A percentile compares a stretch with the other conserved stretches of the same genome.
phyloP scores from a whole-genome alignment of 2,888 invertebrate species.

The Heliconius ismenius region DNA sequence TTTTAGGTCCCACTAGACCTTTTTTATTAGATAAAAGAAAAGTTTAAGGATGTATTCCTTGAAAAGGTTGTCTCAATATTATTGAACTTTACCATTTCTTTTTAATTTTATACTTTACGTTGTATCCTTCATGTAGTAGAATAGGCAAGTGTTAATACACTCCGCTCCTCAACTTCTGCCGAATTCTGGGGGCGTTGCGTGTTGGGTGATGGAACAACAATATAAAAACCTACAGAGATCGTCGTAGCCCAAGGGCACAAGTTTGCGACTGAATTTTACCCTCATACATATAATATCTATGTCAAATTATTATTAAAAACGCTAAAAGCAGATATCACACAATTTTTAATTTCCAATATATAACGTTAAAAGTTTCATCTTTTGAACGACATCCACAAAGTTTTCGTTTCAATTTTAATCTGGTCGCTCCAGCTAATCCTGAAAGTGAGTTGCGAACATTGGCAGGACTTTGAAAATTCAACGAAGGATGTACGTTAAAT shows the following conservation, averaged over 20 bases:
- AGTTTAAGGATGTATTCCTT: not conserved
- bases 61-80: not conserved
- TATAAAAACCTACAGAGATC: too few species aligned
- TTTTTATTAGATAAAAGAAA: not conserved
- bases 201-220: too few species aligned
- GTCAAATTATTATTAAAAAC: not conserved
- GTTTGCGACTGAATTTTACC: too few species aligned
- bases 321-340: not conserved
- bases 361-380: not conserved
- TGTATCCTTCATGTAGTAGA: not conserved
- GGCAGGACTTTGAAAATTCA: not conserved
- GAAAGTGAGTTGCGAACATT: constrained; percentile 2
- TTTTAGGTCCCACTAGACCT: not conserved
- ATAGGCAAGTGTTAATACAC: too few species aligned
- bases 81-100: not conserved
- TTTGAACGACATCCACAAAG: not conserved
- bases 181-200: too few species aligned
- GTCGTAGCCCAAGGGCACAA: too few species aligned
- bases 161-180: too few species aligned
- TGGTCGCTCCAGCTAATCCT: not conserved
- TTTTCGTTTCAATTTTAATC: not conserved
- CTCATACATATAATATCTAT: not conserved
- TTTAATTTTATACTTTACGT: not conserved
- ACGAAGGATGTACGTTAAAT: not conserved
- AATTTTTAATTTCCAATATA: not conserved